These are phyloP conservation scores for Apamea anceps DNA, from an alignment of 2,888 invertebrate species.

Conservation along the genomic window DNA sequence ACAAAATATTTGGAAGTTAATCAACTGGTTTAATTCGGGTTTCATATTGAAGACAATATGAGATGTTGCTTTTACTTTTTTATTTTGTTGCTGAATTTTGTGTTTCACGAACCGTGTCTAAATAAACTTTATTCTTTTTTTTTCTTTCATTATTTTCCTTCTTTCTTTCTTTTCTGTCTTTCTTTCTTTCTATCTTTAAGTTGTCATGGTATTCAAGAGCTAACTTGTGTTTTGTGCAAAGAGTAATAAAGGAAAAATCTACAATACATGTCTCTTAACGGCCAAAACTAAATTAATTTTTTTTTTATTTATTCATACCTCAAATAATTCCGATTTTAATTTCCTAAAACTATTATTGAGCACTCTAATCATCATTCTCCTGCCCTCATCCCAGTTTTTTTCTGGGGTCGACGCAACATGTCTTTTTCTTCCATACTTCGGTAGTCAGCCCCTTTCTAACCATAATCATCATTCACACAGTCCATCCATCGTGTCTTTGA, in stretches of 20 bases:
- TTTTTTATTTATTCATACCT: not conserved
- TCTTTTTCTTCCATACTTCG: too few relatives aligned
- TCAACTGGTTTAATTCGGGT: conserved; percentile 39
- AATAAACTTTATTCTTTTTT: not conserved
- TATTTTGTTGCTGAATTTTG: not conserved
- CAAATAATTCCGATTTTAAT: not conserved
- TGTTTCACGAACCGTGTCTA: not conserved
- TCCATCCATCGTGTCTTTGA: too few relatives aligned
- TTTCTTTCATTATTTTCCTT: too few relatives aligned
- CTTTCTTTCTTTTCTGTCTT: too few relatives aligned
- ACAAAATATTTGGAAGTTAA: conserved; percentile 54
- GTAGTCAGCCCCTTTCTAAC: too few relatives aligned
- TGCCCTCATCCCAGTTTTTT: too few relatives aligned
- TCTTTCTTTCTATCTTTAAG: not conserved
- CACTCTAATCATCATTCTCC: too few relatives aligned
- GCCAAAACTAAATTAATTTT: not conserved
- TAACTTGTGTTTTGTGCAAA: not conserved
- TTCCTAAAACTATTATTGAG: not conserved
- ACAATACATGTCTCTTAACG: not conserved
- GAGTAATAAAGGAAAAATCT: not conserved
- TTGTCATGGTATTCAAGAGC: not conserved
- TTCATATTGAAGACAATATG: conserved; percentile 8
- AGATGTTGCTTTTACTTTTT: not conserved
- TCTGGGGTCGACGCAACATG: too few relatives aligned
- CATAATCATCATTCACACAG: too few relatives aligned